phyloP scores from a whole-genome alignment of 30 jellyfish, hydroid and myxozoan species.

The Cassiopea andromeda region DNA sequence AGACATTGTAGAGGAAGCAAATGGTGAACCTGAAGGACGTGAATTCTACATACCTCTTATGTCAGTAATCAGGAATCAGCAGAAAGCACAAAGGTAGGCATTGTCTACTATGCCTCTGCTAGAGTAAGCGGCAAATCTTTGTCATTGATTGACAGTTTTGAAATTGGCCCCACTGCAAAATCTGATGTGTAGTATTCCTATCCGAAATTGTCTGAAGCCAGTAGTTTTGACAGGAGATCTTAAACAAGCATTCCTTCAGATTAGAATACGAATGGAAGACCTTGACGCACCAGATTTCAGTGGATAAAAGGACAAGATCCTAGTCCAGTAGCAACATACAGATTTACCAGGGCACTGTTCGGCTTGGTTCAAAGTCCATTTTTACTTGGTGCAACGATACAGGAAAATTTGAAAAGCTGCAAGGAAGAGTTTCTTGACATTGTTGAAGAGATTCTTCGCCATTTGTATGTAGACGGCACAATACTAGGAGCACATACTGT shows the following conservation, averaged over 20 bases:
- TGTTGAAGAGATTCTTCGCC: conserved; percentile 30
- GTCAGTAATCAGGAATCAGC: conserved; percentile 57
- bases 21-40: conserved; percentile 13
- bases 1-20: conserved; percentile 50
- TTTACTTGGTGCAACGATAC: conserved; percentile 60
- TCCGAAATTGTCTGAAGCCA: conserved; percentile 47
- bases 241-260: conserved; percentile 70
- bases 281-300: conserved; percentile 53
- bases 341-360: conserved; percentile 59
- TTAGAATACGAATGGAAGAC: conserved; percentile 34
- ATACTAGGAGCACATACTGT: conserved; percentile 43
- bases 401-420: conserved; percentile 22
- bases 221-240: conserved; percentile 45
- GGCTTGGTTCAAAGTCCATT: conserved; percentile 74
- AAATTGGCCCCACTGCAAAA: conserved; percentile 51
- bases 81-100: conserved; percentile 58
- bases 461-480: conserved; percentile 70
- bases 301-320: conserved; percentile 34
- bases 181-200: conserved; percentile 28
- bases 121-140: conserved; percentile 33
- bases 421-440: conserved; percentile 33
- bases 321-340: background rate
- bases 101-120: conserved; percentile 65
- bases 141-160: conserved; percentile 58
- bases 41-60: conserved; percentile 65